Percentiles rank a stretch among this genome's conserved stretches.
Evolutionary conservation across 1,140 invertebrate species (phyloP).

Genomic region (Hydropsyche tenuis): DNA sequence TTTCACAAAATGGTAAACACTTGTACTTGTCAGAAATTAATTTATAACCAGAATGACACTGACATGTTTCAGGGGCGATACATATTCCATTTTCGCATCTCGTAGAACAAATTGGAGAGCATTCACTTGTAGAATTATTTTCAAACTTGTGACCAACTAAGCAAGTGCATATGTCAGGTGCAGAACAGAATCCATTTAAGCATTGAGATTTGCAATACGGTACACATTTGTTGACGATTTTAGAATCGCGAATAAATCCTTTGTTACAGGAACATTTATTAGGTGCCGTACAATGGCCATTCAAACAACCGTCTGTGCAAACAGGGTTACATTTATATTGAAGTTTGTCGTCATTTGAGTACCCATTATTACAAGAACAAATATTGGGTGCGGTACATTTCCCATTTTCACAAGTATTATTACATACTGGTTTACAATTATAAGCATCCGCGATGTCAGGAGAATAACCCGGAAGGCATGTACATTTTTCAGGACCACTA

Average conservation of each 20-base stretch:
- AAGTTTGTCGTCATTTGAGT: conserved; percentile 48
- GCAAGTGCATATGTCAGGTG: conserved; percentile 55
- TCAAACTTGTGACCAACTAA: conserved; percentile 53
- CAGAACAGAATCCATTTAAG: conserved; percentile 57
- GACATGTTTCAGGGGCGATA: conserved; percentile 57
- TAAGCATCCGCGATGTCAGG: conserved; percentile 52
- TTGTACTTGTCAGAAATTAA: conserved; percentile 41
- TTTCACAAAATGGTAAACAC: conserved; percentile 54
- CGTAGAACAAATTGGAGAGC: neutral
- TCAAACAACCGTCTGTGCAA: conserved; percentile 54
- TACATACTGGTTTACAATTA: conserved; percentile 57
- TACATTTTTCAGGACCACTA: conserved; percentile 54
- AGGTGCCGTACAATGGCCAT: conserved; percentile 54
- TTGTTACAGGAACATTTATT: conserved; percentile 55
- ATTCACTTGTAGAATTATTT: conserved; percentile 46
- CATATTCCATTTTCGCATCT: conserved; percentile 21
- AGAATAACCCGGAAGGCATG: conserved; percentile 55
- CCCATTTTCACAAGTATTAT: conserved; percentile 61
- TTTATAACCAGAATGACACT: conserved; percentile 53
- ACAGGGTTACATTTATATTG: conserved; percentile 55
- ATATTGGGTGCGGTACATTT: neutral
- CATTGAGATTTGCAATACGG: conserved; percentile 58
- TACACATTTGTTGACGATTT: conserved; percentile 50
- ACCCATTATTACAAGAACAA: conserved; percentile 49
- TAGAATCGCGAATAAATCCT: conserved; percentile 52